Base-by-base conservation (phyloP, 2,797 vertebrate genomes). In the Helostoma temminkii region DNA sequence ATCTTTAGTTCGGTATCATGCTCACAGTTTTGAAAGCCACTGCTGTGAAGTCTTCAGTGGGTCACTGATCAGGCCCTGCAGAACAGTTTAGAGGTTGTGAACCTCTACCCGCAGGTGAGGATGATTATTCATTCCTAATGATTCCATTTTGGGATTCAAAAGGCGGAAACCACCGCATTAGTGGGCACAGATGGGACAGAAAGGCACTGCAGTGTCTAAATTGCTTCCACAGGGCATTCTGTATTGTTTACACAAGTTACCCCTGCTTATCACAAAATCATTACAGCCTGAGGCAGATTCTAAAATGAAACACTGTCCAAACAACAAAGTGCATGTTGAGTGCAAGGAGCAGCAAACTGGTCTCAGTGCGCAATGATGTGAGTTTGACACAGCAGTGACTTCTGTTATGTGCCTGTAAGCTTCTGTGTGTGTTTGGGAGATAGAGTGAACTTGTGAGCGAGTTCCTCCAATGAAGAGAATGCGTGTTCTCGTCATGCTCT, bases 181-280 rank as follows among this genome's bases (percentile, higher is more conserved):
- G 54, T 25, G 36, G 53, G 74, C 74, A 74, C 42, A 32, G 66
- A 54, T 22, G 19, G 16, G 15, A n/a, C n/a, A 1, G 37, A 19
- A 68, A 59, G 49, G 25, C 55, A 1, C 50, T 34, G 47, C 32
- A 1, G 68, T 45, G 63, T 83, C 60, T 55, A 81, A 82, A 84
- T 83, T 78, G 71, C 80, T 76, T 87, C 79, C 57, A 64, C 43
- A 18, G 72, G 79, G 61, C 55, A 76, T 73, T 78, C 78, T 61
- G 45, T 74, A 75, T 58, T 81, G 74, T 85, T 88, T 74, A 80
- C 63, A 71, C 65, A 49, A 62, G 74, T 82, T 58, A 58, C 71
- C 74, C 65, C 64, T 50, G 78, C 63, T 87, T 68, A 86, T 87
- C 72, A 81, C 54, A 30, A 80, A 82, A 72, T 82, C 81, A 78